A percentile compares a stretch with the other conserved stretches of the same genome.
phyloP scores from a whole-genome alignment of 2,888 invertebrate genomes.

The Steinernema carpocapsae region DNA sequence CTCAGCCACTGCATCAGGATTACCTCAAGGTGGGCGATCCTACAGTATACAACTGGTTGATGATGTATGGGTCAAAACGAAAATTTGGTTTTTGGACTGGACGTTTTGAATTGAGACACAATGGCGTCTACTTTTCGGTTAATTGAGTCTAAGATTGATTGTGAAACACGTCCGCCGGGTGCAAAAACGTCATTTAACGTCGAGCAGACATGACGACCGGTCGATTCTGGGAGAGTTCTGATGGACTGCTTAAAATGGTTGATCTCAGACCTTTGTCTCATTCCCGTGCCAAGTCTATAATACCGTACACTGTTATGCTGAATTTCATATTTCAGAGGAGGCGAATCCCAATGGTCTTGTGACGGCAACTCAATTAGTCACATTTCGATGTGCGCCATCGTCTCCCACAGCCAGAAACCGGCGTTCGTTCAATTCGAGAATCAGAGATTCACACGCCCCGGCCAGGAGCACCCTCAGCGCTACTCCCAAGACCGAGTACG shows the following conservation, averaged over 20 bases:
- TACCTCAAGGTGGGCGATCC: constrained; percentile 34
- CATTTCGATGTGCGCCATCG: constrained; percentile 44
- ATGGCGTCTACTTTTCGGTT: no score
- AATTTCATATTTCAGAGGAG: constrained; percentile 37
- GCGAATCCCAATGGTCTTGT: constrained; percentile 46
- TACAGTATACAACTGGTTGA: no score
- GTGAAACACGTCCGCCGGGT: no score
- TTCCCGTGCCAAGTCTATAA: constrained; percentile 15
- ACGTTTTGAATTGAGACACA: no score
- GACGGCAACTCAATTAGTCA: constrained; percentile 45
- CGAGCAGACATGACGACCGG: no score
- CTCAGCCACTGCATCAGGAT: constrained; percentile 46
- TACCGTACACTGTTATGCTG: not conserved
- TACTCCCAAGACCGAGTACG: not conserved
- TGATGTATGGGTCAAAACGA: no score
- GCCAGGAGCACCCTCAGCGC: constrained; percentile 15
- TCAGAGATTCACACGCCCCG: constrained; percentile 16
- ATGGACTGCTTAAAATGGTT: no score
- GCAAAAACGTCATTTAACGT: no score
- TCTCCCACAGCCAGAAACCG: constrained; percentile 36
- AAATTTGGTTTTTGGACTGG: no score
- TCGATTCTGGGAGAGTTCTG: no score
- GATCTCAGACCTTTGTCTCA: constrained; percentile 16
- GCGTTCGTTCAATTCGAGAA: constrained; percentile 25
- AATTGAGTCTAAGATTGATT: no score